Conservation (phyloP, 2,113 vertebrate species). For the Lepidothrix coronata region DNA sequence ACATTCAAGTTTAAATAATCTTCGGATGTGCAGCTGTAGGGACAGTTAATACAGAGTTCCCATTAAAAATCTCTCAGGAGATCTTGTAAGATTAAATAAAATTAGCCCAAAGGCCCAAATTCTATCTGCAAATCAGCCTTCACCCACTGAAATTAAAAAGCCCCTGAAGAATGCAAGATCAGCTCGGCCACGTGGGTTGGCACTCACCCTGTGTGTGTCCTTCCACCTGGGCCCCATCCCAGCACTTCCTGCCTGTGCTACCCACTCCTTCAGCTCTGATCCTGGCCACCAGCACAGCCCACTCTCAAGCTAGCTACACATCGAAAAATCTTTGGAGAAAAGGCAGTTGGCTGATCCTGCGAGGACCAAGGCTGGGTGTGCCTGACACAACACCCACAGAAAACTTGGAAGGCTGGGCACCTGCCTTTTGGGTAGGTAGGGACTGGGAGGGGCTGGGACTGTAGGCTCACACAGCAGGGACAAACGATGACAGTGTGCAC, state of each 20-base stretch:
- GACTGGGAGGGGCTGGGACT: background rate
- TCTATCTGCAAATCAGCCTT: background rate
- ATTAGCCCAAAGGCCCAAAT: conserved; percentile 23
- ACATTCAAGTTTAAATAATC: background rate
- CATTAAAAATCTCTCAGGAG: conserved; percentile 17
- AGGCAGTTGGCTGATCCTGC: accelerated
- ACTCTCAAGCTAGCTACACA: no score
- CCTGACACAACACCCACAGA: accelerated
- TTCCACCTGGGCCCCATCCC: accelerated
- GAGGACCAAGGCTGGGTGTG: background rate
- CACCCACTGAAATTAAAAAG: background rate
- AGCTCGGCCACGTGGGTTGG: accelerated
- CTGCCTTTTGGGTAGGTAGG: background rate
- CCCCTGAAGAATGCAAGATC: background rate
- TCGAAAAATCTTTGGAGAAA: background rate
- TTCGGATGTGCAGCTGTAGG: background rate
- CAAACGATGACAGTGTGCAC: background rate
- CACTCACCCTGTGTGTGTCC: accelerated
- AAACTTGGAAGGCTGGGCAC: accelerated
- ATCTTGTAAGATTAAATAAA: conserved; percentile 32
- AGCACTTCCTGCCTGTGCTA: background rate
- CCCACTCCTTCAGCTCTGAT: background rate
- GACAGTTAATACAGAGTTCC: background rate
- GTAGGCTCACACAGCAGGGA: background rate
- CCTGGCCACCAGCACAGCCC: background rate